Evolutionary conservation across 1,140 invertebrate species (phyloP).

Genomic region (Choristoneura fumiferana): DNA sequence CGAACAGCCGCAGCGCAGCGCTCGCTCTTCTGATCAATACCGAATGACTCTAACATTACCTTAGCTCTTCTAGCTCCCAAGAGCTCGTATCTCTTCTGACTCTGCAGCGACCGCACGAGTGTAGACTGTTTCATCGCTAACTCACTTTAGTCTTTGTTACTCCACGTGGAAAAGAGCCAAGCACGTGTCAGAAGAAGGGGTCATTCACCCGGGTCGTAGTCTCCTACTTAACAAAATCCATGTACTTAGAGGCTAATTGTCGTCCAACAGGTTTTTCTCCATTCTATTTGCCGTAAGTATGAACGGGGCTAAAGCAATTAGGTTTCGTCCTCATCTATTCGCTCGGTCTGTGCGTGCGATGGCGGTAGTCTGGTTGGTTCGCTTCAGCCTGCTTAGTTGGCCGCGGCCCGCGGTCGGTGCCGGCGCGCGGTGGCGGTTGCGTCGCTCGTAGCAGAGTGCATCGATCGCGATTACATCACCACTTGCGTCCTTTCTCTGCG

Average conservation of each 20-base stretch:
- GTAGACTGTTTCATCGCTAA: not conserved
- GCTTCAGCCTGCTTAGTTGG: not conserved
- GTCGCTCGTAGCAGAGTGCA: conserved; percentile 59
- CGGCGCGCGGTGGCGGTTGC: conserved; percentile 39
- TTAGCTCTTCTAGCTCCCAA: conserved; percentile 31
- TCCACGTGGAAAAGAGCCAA: conserved; percentile 33
- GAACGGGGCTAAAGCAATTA: not conserved
- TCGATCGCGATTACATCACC: conserved; percentile 75
- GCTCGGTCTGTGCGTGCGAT: not conserved
- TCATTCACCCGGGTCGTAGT: conserved; percentile 34
- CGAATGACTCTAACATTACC: conserved; percentile 40
- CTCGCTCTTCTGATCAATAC: conserved; percentile 60
- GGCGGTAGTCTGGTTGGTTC: too few relatives aligned
- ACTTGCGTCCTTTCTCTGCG: conserved; percentile 73
- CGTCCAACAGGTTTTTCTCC: not conserved
- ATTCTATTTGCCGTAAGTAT: not conserved
- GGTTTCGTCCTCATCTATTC: not conserved
- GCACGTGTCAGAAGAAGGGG: conserved; percentile 33
- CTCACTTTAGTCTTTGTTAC: conserved; percentile 22
- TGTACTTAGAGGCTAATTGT: conserved; percentile 1
- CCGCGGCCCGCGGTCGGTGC: conserved; percentile 22
- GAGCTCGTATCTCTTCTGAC: conserved; percentile 12
- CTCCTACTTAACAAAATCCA: not conserved
- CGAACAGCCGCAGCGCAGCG: conserved; percentile 42
- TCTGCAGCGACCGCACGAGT: conserved; percentile 21